phyloP scores from a whole-genome alignment of 2,888 invertebrate genomes.

The Scrobipalpa costella region DNA sequence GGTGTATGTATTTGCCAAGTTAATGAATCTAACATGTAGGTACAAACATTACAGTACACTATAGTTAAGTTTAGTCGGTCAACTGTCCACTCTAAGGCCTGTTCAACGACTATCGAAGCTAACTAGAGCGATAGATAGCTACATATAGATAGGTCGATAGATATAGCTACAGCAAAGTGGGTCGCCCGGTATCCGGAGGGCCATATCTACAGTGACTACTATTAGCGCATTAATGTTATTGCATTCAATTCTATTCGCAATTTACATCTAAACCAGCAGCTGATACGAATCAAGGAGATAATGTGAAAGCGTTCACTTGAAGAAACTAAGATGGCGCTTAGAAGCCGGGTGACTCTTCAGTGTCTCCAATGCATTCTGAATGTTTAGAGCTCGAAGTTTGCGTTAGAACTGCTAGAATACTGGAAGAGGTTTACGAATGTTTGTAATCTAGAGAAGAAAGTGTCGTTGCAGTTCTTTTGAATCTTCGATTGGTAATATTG shows the following conservation, averaged over 20 bases:
- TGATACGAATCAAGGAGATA: slow-evolving; percentile 12
- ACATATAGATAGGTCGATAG: slow-evolving; percentile 11
- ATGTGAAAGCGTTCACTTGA: slow-evolving; percentile 15
- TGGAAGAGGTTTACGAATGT: not conserved
- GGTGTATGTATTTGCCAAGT: too few relatives aligned
- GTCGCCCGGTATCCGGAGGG: slow-evolving; percentile 71
- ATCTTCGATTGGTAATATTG: too few relatives aligned
- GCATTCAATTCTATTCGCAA: slow-evolving; percentile 32
- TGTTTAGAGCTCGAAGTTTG: not conserved
- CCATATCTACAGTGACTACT: slow-evolving; percentile 47
- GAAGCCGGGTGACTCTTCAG: not conserved
- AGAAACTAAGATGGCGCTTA: not conserved
- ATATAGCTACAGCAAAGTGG: slow-evolving; percentile 46
- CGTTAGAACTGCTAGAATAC: not conserved
- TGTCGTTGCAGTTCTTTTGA: too few relatives aligned
- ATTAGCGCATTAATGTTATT: slow-evolving; percentile 56
- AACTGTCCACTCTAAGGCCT: slow-evolving; percentile 45
- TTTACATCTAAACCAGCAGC: slow-evolving; percentile 33
- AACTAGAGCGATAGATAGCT: slow-evolving; percentile 25
- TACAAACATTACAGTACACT: slow-evolving; percentile 16
- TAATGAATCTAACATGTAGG: too few relatives aligned
- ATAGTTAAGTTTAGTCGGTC: slow-evolving; percentile 44
- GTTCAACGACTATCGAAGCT: slow-evolving; percentile 36
- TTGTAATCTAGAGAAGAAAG: not conserved
- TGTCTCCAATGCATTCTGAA: not conserved